Conservation (phyloP, 2,888 invertebrate genomes). For the Peribatodes rhomboidaria region DNA sequence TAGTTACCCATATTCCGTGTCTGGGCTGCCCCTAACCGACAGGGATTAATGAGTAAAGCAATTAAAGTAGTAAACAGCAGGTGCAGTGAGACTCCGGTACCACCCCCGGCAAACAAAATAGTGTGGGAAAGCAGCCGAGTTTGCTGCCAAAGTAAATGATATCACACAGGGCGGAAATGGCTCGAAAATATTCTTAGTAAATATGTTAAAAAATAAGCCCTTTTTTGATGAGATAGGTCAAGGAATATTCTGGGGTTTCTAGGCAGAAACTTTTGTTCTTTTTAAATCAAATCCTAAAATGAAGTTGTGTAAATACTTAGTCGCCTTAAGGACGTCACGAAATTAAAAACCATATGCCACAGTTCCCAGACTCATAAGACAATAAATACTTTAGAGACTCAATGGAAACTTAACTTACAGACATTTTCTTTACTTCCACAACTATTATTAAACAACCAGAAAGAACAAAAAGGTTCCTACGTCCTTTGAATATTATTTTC, state of each 20-base stretch:
- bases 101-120: slow-evolving; percentile 71
- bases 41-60: slow-evolving; percentile 79
- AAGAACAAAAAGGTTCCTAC: not conserved
- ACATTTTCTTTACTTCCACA: not conserved
- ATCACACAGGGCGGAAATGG: slow-evolving; percentile 48
- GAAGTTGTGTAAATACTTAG: too few species aligned
- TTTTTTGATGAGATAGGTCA: too few species aligned
- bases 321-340: not conserved
- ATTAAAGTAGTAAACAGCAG: slow-evolving; percentile 83
- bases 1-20: slow-evolving; percentile 60
- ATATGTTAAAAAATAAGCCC: too few species aligned
- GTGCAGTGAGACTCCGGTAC: slow-evolving; percentile 68
- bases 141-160: slow-evolving; percentile 54
- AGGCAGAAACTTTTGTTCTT: not conserved
- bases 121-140: slow-evolving; percentile 67
- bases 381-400: not conserved
- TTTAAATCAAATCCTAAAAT: too few species aligned
- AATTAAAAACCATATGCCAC: not conserved
- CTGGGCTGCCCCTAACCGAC: slow-evolving; percentile 68
- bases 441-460: not conserved
- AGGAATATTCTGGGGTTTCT: too few species aligned
- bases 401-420: not conserved
- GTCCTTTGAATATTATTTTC: slow-evolving; percentile 6
- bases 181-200: slow-evolving; percentile 12
- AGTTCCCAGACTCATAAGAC: not conserved